These are phyloP conservation scores for Thomomys bottae DNA, from an alignment of 2,113 vertebrate species.

Conservation along the genomic window DNA sequence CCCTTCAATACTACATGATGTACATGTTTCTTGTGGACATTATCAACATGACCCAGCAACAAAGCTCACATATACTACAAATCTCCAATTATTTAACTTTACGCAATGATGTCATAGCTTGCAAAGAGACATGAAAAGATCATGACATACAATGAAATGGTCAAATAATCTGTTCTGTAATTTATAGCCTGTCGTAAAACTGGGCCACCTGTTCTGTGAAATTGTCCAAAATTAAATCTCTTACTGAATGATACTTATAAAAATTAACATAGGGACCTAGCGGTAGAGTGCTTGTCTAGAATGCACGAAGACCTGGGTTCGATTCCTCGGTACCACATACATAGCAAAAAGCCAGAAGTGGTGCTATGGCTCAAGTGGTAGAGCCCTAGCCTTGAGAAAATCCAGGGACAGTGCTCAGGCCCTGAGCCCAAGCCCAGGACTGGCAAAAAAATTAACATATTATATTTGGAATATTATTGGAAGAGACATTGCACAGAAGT, in stretches of 20 bases:
- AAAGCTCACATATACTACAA: slow-evolving; percentile 17
- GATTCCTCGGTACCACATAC: too few relatives aligned
- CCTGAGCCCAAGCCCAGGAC: too few relatives aligned
- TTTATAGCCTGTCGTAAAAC: not conserved
- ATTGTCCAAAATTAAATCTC: not conserved
- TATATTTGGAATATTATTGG: not conserved
- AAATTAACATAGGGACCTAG: not conserved
- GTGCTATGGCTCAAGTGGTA: too few relatives aligned
- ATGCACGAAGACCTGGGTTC: too few relatives aligned
- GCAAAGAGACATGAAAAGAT: not conserved
- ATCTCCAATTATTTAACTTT: not conserved
- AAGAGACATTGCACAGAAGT: slow-evolving; percentile 37
- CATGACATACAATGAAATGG: not conserved
- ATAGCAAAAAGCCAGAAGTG: too few relatives aligned
- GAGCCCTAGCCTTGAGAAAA: too few relatives aligned
- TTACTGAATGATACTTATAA: slow-evolving; percentile 25
- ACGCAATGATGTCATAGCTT: not conserved
- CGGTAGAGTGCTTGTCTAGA: too few relatives aligned
- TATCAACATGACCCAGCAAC: not conserved
- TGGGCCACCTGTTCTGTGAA: not conserved
- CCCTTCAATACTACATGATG: not conserved
- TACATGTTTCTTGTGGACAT: not conserved
- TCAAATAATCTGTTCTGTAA: not conserved
- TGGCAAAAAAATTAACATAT: not conserved
- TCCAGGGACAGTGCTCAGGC: too few relatives aligned